Evolutionary conservation across 2,113 vertebrate species (phyloP).

Genomic region (Anas platyrhynchos): DNA sequence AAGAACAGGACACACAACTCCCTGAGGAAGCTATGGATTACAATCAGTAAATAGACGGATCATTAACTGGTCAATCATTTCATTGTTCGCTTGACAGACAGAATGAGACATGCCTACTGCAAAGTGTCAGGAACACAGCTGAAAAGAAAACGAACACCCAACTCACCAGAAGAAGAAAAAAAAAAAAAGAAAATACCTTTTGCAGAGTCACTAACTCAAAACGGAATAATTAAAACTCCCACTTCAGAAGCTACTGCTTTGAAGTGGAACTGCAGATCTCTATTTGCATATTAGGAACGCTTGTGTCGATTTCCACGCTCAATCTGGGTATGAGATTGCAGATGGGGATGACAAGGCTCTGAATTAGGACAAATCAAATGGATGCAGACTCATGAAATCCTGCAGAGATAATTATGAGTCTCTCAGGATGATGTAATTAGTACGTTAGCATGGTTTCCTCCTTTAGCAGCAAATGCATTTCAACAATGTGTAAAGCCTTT

Average conservation of each 20-base stretch:
- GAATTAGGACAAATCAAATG: slow-evolving; percentile 59
- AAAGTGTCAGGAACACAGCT: not conserved
- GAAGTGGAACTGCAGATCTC: slow-evolving; percentile 57
- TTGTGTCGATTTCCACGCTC: slow-evolving; percentile 32
- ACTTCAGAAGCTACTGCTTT: slow-evolving; percentile 50
- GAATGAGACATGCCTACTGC: not conserved
- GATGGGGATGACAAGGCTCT: slow-evolving; percentile 38
- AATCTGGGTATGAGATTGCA: slow-evolving; percentile 44
- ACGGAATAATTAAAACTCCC: slow-evolving; percentile 54
- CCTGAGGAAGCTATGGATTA: slow-evolving; percentile 35
- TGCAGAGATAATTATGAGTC: slow-evolving; percentile 56
- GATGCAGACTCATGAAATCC: slow-evolving; percentile 37
- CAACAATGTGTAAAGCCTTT: not conserved
- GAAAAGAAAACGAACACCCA: not conserved
- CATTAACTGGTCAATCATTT: not conserved
- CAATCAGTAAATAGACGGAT: slow-evolving; percentile 30
- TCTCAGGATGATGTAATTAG: slow-evolving; percentile 45
- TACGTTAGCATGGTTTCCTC: slow-evolving; percentile 26
- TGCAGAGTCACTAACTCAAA: slow-evolving; percentile 53
- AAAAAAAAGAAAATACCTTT: not conserved
- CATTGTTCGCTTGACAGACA: not conserved
- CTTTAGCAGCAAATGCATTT: slow-evolving; percentile 34
- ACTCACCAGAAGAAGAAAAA: not conserved
- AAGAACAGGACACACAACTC: slow-evolving; percentile 36
- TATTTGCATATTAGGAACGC: slow-evolving; percentile 34